Base-by-base conservation (phyloP, 2,113 vertebrate species). In the Chaetorhynchus papuensis region DNA sequence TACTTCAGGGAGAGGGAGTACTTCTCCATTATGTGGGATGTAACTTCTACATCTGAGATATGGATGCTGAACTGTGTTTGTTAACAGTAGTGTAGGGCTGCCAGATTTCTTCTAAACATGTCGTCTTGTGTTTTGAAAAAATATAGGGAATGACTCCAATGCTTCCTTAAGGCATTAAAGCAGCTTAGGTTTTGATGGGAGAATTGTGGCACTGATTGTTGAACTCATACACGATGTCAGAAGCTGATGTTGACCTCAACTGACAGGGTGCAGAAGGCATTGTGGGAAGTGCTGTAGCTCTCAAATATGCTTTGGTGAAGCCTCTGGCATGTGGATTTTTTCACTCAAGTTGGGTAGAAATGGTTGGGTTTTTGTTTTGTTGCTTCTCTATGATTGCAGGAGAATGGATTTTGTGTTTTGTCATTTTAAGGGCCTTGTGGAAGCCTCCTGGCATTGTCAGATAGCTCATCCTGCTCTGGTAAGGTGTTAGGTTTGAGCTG, bases 51-150 rank as follows among this genome's bases (percentile, higher is more conserved):
- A 0, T 83, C 53, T 37, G 42, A 76, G 66, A 23, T n/a, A 28
- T 0, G 2, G 76, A 27, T 88, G 59, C 41, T 83, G 15, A 70
- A 2, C 35, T 20, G 3, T 35, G 22, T 90, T 59, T 83, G 56
- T 90, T 90, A 74, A n/a, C 15, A 24, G 42, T 33, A 65, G 37
- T 49, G 11, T 61, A 84, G 44, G 37, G 33, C 56, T 92, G 56
- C 52, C 44, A 68, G 27, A 24, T 56, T 75, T 90, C 66, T 70
- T 59, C 30, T 83, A 35, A 83, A 50, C 4, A 1, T 78, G 65
- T 84, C 61, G 69, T 83, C 57, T 76, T 87, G n/a, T 79, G n/a
- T 84, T 92, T 87, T 71, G 65, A 87, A 94, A 89, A 93, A 92
- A 37, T 69, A 26, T 1, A 52, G 33, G 30, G 52, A 89, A 57